Evolutionary conservation across 2,888 invertebrate species (phyloP).

Genomic region (Eudemis profundana): DNA sequence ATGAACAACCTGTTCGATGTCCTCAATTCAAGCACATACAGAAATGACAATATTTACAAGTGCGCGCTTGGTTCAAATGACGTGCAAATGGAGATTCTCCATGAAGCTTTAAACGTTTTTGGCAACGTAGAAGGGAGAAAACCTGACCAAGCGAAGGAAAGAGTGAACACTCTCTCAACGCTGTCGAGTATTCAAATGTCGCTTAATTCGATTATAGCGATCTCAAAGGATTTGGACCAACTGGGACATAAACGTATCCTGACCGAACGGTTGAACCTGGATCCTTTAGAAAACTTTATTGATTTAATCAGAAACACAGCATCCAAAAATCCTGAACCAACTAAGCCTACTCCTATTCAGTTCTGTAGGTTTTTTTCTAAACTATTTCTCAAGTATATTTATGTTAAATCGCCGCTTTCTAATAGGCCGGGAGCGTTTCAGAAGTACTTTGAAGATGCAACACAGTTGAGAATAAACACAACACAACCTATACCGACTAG

Average conservation of each 20-base stretch:
- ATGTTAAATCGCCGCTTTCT: constrained; percentile 27
- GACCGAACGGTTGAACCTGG: constrained; percentile 21
- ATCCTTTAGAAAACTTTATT: constrained; percentile 3
- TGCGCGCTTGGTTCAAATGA: constrained; percentile 28
- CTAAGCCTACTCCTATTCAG: constrained; percentile 13
- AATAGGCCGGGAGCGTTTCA: constrained; percentile 16
- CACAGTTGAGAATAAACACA: background rate
- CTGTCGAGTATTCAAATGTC: constrained; percentile 15
- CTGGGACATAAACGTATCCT: constrained; percentile 23
- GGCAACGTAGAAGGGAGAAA: background rate
- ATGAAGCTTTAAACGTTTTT: constrained; percentile 23
- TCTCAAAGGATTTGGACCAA: constrained; percentile 8
- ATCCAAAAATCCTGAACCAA: background rate
- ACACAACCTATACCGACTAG: background rate
- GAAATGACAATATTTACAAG: constrained; percentile 18
- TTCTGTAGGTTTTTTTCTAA: constrained; percentile 26
- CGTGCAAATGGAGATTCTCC: constrained; percentile 13
- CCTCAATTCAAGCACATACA: constrained; percentile 30
- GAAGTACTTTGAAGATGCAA: constrained; percentile 17
- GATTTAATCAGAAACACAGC: background rate
- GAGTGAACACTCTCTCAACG: background rate
- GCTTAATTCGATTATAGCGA: constrained; percentile 19
- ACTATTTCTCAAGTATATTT: constrained; percentile 14
- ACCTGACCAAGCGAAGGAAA: background rate
- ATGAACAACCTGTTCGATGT: constrained; percentile 27